A percentile compares a stretch with the other conserved stretches of the same genome.
These are phyloP conservation scores for Talpa occidentalis DNA, from an alignment of 2,113 vertebrate genomes.

Conservation along the genomic window DNA sequence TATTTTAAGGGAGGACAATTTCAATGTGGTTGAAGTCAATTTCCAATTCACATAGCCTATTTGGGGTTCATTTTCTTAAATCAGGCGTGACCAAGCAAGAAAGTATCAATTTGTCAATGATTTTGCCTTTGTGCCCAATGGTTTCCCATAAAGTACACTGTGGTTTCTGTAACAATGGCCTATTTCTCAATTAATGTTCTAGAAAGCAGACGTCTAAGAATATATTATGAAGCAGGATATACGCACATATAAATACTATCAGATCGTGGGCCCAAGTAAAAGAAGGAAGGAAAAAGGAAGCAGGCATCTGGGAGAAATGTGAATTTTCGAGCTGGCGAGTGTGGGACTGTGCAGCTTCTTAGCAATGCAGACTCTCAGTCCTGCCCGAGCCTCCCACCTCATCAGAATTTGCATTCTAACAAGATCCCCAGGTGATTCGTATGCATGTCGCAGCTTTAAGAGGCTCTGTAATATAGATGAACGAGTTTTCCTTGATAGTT, in stretches of 20 bases:
- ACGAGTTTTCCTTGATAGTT: not conserved
- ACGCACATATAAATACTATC: not conserved
- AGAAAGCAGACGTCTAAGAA: constrained; percentile 34
- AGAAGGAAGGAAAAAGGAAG: not conserved
- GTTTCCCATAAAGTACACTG: constrained; percentile 20
- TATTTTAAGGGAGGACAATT: constrained; percentile 67
- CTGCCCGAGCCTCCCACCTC: not conserved
- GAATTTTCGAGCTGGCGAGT: not conserved
- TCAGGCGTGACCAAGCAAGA: constrained; percentile 67
- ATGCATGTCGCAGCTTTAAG: not conserved
- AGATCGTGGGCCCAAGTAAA: not conserved
- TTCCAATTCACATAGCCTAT: constrained; percentile 76
- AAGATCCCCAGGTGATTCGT: not conserved
- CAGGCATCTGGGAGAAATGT: not conserved
- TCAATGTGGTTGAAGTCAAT: constrained; percentile 73
- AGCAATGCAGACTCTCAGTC: constrained; percentile 4
- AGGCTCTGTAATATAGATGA: not conserved
- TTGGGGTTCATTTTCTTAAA: constrained; percentile 73
- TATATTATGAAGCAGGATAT: not conserved
- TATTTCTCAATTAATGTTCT: constrained; percentile 60
- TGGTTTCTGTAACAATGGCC: constrained; percentile 43
- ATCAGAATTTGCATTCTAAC: constrained; percentile 61
- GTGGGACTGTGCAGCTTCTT: not conserved
- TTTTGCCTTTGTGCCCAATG: constrained; percentile 58
- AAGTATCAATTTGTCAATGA: constrained; percentile 68